Evolutionary conservation across 2,888 invertebrate genomes (phyloP).

Genomic region (Aphidoletes aphidimyza): DNA sequence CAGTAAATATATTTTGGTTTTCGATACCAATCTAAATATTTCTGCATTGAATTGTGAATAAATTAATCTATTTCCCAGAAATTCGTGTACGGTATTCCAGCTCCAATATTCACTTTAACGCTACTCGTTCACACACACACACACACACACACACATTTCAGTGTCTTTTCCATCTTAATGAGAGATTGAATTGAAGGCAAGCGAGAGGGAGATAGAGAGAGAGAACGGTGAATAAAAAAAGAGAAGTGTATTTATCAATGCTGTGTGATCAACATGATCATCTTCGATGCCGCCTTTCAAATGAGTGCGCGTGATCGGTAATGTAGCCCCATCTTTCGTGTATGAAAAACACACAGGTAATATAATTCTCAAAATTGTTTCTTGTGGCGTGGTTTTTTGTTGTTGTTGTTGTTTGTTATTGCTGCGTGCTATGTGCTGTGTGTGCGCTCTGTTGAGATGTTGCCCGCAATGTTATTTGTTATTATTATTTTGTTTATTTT

Average conservation of each 20-base stretch:
- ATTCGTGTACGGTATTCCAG: neutral
- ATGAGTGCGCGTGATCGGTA: constrained; percentile 7
- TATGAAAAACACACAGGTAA: constrained; percentile 37
- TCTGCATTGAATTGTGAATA: constrained; percentile 19
- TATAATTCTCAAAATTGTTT: constrained; percentile 49
- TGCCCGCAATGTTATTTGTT: neutral
- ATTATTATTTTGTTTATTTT: neutral
- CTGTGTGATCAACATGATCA: constrained; percentile 8
- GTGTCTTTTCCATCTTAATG: neutral
- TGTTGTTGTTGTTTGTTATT: too few relatives aligned
- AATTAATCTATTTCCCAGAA: constrained; percentile 44
- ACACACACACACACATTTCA: neutral
- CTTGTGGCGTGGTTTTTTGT: too few relatives aligned
- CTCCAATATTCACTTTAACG: neutral
- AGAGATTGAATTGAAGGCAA: neutral
- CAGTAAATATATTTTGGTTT: constrained; percentile 33
- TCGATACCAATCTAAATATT: constrained; percentile 37
- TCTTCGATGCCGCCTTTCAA: constrained; percentile 40
- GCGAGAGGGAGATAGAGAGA: neutral
- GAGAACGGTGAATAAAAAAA: neutral
- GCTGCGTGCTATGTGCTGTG: neutral
- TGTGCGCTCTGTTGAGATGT: neutral
- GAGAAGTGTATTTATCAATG: constrained; percentile 12
- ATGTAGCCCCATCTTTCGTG: constrained; percentile 30
- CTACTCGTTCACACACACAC: neutral